phyloP scores from a whole-genome alignment of 2,797 vertebrate species.

The Oreochromis grahami region DNA sequence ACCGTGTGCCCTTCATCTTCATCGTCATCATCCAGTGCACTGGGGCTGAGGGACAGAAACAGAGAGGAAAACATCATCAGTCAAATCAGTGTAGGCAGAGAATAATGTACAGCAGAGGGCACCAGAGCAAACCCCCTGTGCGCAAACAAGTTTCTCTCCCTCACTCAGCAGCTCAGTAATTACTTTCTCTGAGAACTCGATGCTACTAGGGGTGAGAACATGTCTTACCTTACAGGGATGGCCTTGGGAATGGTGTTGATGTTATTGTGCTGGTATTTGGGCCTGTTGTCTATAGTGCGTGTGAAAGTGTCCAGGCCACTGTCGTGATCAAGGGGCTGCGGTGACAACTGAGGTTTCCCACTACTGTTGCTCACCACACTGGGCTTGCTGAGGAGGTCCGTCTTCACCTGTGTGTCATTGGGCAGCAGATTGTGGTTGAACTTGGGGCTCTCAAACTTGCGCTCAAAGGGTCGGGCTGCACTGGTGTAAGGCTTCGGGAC shows the following conservation, averaged over 20 bases:
- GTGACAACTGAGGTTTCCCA: constrained; percentile 82
- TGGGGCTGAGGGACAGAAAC: constrained; percentile 77
- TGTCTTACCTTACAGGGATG: constrained; percentile 89
- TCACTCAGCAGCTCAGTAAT: neutral
- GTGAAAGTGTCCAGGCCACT: constrained; percentile 90
- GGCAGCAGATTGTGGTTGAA: constrained; percentile 98
- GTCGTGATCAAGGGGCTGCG: constrained; percentile 87
- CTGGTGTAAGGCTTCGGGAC: constrained; percentile 87
- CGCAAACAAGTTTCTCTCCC: neutral
- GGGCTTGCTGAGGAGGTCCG: constrained; percentile 71
- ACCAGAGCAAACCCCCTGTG: neutral
- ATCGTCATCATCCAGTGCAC: constrained; percentile 92
- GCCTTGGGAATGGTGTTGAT: constrained; percentile 91
- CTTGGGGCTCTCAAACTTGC: constrained; percentile 98
- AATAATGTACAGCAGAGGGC: constrained; percentile 16
- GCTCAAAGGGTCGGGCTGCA: constrained; percentile 88
- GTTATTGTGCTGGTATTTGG: constrained; percentile 96
- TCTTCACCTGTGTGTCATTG: constrained; percentile 82
- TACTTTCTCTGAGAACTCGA: neutral
- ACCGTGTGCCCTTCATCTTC: constrained; percentile 98
- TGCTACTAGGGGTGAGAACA: neutral
- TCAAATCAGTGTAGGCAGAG: constrained; percentile 1
- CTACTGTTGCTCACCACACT: constrained; percentile 49
- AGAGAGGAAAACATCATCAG: constrained; percentile 37
- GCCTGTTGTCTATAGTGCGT: constrained; percentile 86